Evolutionary conservation across 92 coral and sea anemone species (phyloP).

Genomic region (Porites evermanni): DNA sequence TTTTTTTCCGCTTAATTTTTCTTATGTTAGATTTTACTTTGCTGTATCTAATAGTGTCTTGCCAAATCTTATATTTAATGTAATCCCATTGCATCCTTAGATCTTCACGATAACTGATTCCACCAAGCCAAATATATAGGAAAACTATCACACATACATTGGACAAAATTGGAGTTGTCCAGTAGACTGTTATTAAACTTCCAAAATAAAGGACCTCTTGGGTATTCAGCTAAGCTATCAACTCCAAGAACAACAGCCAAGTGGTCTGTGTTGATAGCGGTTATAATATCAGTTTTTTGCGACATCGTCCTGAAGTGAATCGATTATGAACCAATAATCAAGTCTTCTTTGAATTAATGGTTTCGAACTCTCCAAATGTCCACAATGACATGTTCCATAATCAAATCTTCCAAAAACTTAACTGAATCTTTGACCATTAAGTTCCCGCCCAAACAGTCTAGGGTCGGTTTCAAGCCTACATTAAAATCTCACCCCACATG

Average conservation of each 20-base stretch:
- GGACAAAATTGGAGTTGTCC: neutral
- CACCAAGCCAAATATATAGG: neutral
- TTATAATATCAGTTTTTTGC: conserved; percentile 33
- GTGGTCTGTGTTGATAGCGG: conserved; percentile 45
- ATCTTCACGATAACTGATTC: neutral
- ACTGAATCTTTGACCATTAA: neutral
- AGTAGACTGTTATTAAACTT: too few species aligned
- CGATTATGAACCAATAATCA: conserved; percentile 42
- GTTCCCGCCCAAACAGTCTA: conserved; percentile 45
- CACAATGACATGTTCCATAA: neutral
- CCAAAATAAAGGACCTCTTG: conserved; percentile 20
- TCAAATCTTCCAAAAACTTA: neutral
- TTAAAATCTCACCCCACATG: conserved; percentile 33
- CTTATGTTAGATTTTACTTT: too few species aligned
- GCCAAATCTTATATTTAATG: too few species aligned
- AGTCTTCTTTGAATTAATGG: conserved; percentile 43
- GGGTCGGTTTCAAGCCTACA: conserved; percentile 28
- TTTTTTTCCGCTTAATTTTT: too few species aligned
- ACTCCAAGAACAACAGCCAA: conserved; percentile 28
- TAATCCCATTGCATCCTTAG: too few species aligned
- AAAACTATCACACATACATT: neutral
- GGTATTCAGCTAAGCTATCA: conserved; percentile 16
- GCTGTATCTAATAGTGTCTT: too few species aligned
- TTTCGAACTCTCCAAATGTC: conserved; percentile 30
- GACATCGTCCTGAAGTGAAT: conserved; percentile 39